Evolutionary conservation across 2,888 invertebrate genomes (phyloP).

Genomic region (Antheraea yamamai): DNA sequence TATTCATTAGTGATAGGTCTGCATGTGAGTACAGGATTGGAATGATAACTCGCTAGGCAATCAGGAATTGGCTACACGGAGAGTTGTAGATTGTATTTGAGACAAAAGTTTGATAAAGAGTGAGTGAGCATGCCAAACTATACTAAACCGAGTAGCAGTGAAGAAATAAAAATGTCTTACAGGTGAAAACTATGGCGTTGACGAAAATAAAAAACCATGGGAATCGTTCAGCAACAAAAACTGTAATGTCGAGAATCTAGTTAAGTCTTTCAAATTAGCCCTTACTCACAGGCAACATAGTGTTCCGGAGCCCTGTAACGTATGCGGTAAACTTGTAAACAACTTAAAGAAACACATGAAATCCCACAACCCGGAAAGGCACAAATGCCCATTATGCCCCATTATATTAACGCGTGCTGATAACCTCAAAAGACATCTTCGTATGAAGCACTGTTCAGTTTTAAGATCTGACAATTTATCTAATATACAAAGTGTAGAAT

Average conservation of each 20-base stretch:
- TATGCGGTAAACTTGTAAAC: constrained; percentile 85
- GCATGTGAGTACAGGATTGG: constrained; percentile 49
- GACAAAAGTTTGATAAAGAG: constrained; percentile 37
- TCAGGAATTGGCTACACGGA: constrained; percentile 25
- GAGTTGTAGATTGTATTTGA: constrained; percentile 32
- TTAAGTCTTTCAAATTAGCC: constrained; percentile 64
- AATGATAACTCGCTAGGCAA: constrained; percentile 20
- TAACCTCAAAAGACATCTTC: constrained; percentile 85
- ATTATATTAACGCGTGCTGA: constrained; percentile 85
- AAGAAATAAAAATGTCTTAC: constrained; percentile 67
- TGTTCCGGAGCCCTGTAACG: constrained; percentile 81
- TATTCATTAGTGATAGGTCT: constrained; percentile 33
- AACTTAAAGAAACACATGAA: constrained; percentile 86
- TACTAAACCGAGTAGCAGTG: constrained; percentile 44
- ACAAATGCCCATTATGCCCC: constrained; percentile 84
- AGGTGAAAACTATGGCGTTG: constrained; percentile 75
- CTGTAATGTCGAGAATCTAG: constrained; percentile 65
- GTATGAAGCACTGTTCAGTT: constrained; percentile 82
- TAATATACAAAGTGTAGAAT: constrained; percentile 56
- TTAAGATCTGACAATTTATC: constrained; percentile 63
- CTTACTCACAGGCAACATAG: constrained; percentile 54
- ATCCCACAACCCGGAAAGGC: constrained; percentile 84
- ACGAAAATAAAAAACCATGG: constrained; percentile 73
- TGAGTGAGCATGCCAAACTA: constrained; percentile 43
- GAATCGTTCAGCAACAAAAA: constrained; percentile 64